Percentiles rank a stretch among this genome's conserved stretches.
Evolutionary conservation across 2,888 invertebrate species (phyloP).

Genomic region (Drosophila subsilvestris): DNA sequence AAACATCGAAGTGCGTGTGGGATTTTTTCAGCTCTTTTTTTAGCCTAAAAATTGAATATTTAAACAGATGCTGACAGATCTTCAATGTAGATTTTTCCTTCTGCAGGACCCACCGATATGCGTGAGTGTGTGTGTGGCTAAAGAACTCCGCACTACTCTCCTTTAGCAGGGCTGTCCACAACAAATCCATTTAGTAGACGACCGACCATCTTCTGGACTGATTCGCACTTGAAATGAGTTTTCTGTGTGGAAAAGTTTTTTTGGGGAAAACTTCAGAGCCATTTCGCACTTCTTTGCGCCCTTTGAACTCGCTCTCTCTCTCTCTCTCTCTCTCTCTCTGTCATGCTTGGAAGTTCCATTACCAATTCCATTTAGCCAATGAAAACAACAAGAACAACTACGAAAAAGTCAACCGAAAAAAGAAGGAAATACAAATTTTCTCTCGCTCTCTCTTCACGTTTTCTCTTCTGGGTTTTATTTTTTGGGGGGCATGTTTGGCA

Average conservation of each 20-base stretch:
- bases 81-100: no score
- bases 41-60: no score
- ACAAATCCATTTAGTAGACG: background rate
- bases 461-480: conserved; percentile 7
- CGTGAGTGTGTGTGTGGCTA: background rate
- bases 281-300: conserved; percentile 1
- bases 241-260: conserved; percentile 36
- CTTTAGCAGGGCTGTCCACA: background rate
- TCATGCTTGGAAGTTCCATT: conserved; percentile 31
- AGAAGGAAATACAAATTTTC: background rate
- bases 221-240: conserved; percentile 43
- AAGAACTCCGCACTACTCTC: background rate
- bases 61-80: no score
- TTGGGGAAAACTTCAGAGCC: conserved; percentile 6
- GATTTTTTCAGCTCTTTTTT: no score
- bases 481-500: conserved; percentile 60
- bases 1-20: no score
- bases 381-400: background rate
- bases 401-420: background rate
- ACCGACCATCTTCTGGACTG: conserved; percentile 5
- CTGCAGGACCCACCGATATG: no score
- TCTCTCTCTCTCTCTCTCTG: background rate
- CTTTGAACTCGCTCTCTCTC: conserved; percentile 15
- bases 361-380: conserved; percentile 19
- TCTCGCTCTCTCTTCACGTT: conserved; percentile 13